phyloP scores from a whole-genome alignment of 2,888 invertebrate species.

The Pyrrhosoma nymphula region DNA sequence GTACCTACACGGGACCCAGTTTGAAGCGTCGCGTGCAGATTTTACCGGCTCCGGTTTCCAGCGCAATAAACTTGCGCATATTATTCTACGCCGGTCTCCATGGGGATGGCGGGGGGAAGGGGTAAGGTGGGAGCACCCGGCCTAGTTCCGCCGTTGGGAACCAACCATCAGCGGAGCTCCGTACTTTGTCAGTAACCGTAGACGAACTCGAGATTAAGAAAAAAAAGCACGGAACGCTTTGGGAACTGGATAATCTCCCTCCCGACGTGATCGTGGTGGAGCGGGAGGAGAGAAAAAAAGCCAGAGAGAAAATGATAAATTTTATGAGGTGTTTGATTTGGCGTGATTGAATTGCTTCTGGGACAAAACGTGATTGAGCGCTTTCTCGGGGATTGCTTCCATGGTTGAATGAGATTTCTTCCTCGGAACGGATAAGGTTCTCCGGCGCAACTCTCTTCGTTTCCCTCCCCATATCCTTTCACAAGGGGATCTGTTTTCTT shows the following conservation, averaged over 20 bases:
- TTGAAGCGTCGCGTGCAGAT: background rate
- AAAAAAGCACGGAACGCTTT: background rate
- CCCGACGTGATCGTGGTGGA: background rate
- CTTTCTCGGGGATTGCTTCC: slow-evolving; percentile 31
- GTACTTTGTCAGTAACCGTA: background rate
- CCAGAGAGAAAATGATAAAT: background rate
- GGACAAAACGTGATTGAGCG: slow-evolving; percentile 22
- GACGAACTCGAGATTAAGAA: background rate
- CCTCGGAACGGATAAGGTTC: background rate
- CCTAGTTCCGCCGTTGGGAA: background rate
- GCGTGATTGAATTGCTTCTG: slow-evolving; percentile 22
- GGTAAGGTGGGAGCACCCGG: too few relatives aligned
- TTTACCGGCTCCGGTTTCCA: background rate
- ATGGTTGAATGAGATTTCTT: background rate
- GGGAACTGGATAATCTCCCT: background rate
- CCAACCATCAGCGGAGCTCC: background rate
- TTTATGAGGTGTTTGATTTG: slow-evolving; percentile 38
- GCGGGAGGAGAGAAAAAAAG: background rate
- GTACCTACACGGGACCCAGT: background rate
- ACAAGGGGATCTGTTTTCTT: background rate
- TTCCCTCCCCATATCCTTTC: background rate
- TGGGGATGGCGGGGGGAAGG: background rate
- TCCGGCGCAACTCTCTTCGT: background rate
- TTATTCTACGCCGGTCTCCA: background rate
- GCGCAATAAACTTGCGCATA: background rate